Conservation (phyloP, 2,888 invertebrate species). For the Drosophila bunnanda region DNA sequence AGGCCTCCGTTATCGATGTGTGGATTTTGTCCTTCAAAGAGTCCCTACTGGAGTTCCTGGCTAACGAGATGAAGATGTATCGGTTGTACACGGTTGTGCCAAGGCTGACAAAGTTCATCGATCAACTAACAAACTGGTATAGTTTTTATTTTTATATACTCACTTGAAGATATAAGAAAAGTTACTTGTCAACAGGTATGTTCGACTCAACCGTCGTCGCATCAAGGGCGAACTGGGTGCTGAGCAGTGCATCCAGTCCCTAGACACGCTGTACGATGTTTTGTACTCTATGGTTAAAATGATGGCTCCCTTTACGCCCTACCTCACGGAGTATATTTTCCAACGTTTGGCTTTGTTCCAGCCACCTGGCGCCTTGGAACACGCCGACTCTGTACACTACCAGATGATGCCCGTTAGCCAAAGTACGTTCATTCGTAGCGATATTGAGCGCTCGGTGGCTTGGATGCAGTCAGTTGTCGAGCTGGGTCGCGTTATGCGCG, state of each 20-base stretch:
- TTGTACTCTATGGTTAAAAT: conserved; percentile 94
- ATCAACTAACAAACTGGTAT: conserved; percentile 97
- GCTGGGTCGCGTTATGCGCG: conserved; percentile 95
- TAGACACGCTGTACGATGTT: conserved; percentile 95
- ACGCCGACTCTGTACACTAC: conserved; percentile 94
- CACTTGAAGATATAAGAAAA: neutral
- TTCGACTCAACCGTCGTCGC: conserved; percentile 97
- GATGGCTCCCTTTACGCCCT: conserved; percentile 99
- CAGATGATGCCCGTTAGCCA: conserved; percentile 93
- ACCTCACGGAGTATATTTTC: conserved; percentile 97
- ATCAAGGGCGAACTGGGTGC: conserved; percentile 95
- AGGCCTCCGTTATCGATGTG: conserved; percentile 92
- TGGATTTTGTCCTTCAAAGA: conserved; percentile 99
- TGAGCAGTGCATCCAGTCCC: conserved; percentile 92
- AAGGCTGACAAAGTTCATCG: conserved; percentile 96
- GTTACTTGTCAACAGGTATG: conserved; percentile 86
- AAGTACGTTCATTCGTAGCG: conserved; percentile 89
- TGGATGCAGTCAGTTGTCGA: conserved; percentile 98
- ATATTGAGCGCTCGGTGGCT: conserved; percentile 95
- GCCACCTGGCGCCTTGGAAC: conserved; percentile 83
- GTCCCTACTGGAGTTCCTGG: conserved; percentile 94
- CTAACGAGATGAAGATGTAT: conserved; percentile 97
- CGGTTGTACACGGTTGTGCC: conserved; percentile 98
- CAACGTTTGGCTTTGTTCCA: conserved; percentile 91
- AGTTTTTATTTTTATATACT: neutral